Evolutionary conservation across 2,888 invertebrate species (phyloP).

Genomic region (Ectemnius lituratus): DNA sequence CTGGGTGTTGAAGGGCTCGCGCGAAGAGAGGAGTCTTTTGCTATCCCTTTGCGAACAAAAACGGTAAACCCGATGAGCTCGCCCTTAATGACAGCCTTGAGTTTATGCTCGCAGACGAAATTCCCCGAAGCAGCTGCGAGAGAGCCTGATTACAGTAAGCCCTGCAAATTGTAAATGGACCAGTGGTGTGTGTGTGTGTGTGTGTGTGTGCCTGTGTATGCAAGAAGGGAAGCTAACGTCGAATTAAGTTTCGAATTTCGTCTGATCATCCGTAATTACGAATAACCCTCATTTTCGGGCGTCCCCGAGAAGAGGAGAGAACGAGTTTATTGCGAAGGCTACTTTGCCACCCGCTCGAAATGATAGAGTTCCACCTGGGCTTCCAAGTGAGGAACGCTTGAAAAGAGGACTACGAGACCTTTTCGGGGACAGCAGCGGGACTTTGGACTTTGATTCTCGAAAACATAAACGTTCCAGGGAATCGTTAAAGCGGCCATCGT

Average conservation of each 20-base stretch:
- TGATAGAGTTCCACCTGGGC: background rate
- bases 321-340: constrained; percentile 39
- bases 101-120: constrained; percentile 64
- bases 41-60: constrained; percentile 13
- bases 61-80: constrained; percentile 37
- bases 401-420: background rate
- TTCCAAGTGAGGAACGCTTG: background rate
- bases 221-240: constrained; percentile 25
- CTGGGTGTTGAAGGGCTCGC: constrained; percentile 5
- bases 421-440: background rate
- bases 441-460: constrained; percentile 8
- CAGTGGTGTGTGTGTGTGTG: constrained; percentile 16
- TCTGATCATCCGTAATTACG: constrained; percentile 50
- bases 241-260: constrained; percentile 50
- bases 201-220: too few species aligned
- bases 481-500: background rate
- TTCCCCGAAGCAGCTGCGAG: constrained; percentile 61
- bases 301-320: constrained; percentile 24
- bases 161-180: constrained; percentile 44
- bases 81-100: constrained; percentile 62
- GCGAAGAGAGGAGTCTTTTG: background rate
- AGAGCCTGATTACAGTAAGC: constrained; percentile 55
- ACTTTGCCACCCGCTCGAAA: background rate
- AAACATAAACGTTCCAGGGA: constrained; percentile 11
- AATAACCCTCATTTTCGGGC: constrained; percentile 48